phyloP scores from a whole-genome alignment of 1,140 invertebrate species.

The Apocrypta bakeri region DNA sequence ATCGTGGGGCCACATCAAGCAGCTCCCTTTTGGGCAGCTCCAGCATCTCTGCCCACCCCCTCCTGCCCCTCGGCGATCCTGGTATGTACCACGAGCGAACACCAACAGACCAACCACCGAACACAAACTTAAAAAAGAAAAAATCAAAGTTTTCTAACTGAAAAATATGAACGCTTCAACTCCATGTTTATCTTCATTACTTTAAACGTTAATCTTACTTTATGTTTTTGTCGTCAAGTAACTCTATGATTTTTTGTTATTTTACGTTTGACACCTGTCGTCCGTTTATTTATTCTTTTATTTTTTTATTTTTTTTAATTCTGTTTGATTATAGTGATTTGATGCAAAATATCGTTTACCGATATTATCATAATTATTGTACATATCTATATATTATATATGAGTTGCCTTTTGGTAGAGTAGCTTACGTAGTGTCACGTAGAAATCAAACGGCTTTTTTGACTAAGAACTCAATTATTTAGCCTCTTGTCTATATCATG shows the following conservation, averaged over 20 bases:
- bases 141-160: constrained; percentile 44
- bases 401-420: constrained; percentile 64
- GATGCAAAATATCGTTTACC: constrained; percentile 39
- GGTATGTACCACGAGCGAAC: constrained; percentile 76
- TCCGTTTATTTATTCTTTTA: constrained; percentile 45
- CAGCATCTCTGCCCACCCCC: constrained; percentile 88
- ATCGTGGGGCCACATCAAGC: constrained; percentile 76
- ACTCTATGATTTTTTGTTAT: not conserved
- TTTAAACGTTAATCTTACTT: constrained; percentile 13
- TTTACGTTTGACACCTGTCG: constrained; percentile 32
- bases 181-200: constrained; percentile 35
- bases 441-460: constrained; percentile 56
- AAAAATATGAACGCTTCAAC: constrained; percentile 56
- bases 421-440: constrained; percentile 63
- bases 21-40: constrained; percentile 81
- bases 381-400: constrained; percentile 54
- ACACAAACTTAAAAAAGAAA: constrained; percentile 41
- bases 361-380: constrained; percentile 42
- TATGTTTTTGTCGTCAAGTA: not conserved
- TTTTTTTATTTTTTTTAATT: constrained; percentile 55
- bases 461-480: not conserved
- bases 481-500: not conserved
- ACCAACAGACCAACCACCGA: constrained; percentile 64
- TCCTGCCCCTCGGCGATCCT: constrained; percentile 84
- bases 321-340: constrained; percentile 16